Conservation (phyloP, 2,113 vertebrate genomes). For the Triplophysa siluroides region DNA sequence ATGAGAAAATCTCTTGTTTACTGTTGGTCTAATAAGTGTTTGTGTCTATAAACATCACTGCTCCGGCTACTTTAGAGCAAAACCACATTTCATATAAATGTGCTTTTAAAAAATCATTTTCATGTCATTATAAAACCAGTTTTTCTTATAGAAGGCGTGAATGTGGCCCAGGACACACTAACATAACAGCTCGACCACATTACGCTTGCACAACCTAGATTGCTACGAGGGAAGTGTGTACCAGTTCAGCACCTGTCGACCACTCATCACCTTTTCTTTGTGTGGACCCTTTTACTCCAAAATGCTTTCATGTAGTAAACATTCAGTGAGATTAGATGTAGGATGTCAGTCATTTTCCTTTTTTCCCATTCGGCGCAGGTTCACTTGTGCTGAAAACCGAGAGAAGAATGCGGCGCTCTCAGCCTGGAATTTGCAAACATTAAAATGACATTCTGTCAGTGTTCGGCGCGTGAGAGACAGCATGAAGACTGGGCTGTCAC, state of each 20-base stretch:
- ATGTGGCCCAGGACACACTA: neutral
- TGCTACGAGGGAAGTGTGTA: neutral
- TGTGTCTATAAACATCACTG: too few relatives aligned
- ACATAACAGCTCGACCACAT: neutral
- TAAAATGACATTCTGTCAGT: slow-evolving; percentile 63
- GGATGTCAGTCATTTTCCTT: slow-evolving; percentile 37
- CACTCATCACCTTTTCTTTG: neutral
- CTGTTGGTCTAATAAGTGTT: too few relatives aligned
- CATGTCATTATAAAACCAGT: too few relatives aligned
- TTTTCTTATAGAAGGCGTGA: neutral
- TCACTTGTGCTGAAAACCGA: slow-evolving; percentile 29
- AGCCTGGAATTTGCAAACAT: slow-evolving; percentile 58
- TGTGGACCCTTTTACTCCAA: neutral
- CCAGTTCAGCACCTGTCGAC: neutral
- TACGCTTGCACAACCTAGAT: neutral
- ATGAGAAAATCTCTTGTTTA: neutral
- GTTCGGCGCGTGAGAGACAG: slow-evolving; percentile 59
- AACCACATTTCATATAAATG: too few relatives aligned
- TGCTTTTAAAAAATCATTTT: too few relatives aligned
- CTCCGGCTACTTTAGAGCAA: too few relatives aligned
- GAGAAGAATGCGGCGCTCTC: slow-evolving; percentile 20
- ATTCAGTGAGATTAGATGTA: slow-evolving; percentile 33
- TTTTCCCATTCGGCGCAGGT: slow-evolving; percentile 49
- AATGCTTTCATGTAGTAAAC: slow-evolving; percentile 26
- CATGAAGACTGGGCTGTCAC: slow-evolving; percentile 67